Evolutionary conservation across 2,113 vertebrate genomes (phyloP).

Genomic region (Zosterops borbonicus): DNA sequence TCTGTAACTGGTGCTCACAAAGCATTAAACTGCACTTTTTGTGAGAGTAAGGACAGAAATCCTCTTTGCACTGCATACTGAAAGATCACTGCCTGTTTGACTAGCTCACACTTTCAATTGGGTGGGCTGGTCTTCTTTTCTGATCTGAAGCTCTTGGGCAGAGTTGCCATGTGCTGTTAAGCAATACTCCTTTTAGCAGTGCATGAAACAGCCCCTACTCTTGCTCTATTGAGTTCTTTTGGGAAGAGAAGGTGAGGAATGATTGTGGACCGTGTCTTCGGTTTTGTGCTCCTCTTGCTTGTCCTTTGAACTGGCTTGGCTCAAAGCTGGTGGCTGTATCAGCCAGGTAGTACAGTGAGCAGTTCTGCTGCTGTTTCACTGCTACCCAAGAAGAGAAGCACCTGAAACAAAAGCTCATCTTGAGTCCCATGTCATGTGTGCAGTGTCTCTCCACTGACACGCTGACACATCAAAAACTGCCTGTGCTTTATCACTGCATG

Average conservation of each 20-base stretch:
- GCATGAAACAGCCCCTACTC: not conserved
- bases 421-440: not conserved
- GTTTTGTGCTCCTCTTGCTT: not conserved
- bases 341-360: not conserved
- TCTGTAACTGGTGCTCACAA: not conserved
- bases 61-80: not conserved
- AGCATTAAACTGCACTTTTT: not conserved
- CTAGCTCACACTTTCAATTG: not conserved
- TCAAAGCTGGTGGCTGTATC: not conserved
- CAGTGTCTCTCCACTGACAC: not conserved
- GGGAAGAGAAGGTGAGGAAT: not conserved
- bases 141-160: not conserved
- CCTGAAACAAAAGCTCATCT: not conserved
- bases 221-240: not conserved
- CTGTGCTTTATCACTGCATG: not conserved
- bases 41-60: not conserved
- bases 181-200: not conserved
- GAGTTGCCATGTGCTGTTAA: not conserved
- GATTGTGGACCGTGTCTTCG: not conserved
- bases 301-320: not conserved
- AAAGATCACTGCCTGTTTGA: not conserved
- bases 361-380: not conserved
- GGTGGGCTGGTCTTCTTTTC: not conserved
- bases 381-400: not conserved
- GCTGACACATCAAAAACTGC: constrained; percentile 14